These are phyloP conservation scores for Acanthosepion lycidas DNA, from an alignment of 2,888 invertebrate species.

Conservation along the genomic window DNA sequence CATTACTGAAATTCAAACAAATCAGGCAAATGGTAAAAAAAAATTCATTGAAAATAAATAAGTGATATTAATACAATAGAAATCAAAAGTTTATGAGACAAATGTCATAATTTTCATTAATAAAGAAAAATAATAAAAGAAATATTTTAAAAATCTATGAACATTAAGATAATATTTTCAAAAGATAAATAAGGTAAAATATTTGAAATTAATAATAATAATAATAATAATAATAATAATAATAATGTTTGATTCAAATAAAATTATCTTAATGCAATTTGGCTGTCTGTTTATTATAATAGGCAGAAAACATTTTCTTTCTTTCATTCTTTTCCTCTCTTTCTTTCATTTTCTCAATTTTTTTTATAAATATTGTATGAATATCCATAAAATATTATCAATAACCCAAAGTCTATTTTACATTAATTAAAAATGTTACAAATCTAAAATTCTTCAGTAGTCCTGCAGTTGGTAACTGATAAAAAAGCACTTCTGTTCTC, in stretches of 20 bases:
- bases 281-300: neutral
- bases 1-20: neutral
- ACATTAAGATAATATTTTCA: neutral
- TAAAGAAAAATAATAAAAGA: neutral
- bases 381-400: slow-evolving; percentile 23
- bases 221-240: slow-evolving; percentile 25
- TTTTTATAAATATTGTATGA: neutral
- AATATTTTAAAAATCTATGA: neutral
- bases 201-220: neutral
- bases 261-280: too few relatives aligned
- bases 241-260: neutral
- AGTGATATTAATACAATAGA: neutral
- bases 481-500: neutral
- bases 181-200: neutral
- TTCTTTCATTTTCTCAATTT: neutral
- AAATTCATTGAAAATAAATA: neutral
- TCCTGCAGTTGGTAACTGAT: neutral
- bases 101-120: neutral
- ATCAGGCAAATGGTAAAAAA: neutral
- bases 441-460: neutral
- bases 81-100: neutral
- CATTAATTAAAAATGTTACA: neutral
- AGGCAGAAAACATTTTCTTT: neutral
- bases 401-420: neutral
- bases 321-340: neutral